phyloP scores from a whole-genome alignment of 2,113 vertebrate genomes.

The Heteronetta atricapilla region DNA sequence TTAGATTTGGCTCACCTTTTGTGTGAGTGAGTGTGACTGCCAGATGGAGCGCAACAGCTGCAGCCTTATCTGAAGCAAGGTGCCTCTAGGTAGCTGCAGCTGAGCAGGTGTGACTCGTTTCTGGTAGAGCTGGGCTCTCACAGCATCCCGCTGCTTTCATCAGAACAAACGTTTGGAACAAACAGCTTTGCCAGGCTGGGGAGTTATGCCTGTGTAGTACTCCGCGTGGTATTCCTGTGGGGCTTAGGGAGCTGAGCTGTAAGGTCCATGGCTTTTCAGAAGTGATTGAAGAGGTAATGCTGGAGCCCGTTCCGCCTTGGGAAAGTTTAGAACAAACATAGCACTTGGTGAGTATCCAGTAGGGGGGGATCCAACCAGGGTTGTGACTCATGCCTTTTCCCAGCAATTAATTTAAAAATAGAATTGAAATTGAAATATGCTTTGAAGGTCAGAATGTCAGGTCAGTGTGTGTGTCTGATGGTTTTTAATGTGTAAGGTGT shows the following conservation, averaged over 20 bases:
- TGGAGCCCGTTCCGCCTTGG: not conserved
- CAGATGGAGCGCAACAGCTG: not conserved
- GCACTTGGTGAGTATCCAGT: constrained; percentile 51
- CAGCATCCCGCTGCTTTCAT: not conserved
- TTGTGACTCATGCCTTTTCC: constrained; percentile 63
- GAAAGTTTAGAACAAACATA: not conserved
- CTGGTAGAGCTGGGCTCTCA: rapidly evolving
- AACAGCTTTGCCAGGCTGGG: not conserved
- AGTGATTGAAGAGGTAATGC: not conserved
- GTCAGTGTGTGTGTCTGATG: not conserved
- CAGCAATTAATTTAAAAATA: constrained; percentile 63
- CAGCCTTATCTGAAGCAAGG: not conserved
- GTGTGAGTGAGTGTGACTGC: not conserved
- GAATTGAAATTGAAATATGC: constrained; percentile 50
- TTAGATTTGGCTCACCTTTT: not conserved
- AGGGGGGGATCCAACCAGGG: constrained; percentile 10
- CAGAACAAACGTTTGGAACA: not conserved
- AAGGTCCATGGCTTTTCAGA: not conserved
- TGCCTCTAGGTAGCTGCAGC: not conserved
- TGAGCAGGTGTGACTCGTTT: not conserved
- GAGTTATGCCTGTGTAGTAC: not conserved
- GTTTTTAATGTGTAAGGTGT: constrained; percentile 10
- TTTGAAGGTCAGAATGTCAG: constrained; percentile 20
- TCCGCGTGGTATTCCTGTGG: not conserved
- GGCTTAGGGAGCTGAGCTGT: not conserved